Evolutionary conservation across 2,888 invertebrate genomes (phyloP), one percentile per base, ranked within the genome.

Genomic region (Disparrhopalites patrizii): DNA sequence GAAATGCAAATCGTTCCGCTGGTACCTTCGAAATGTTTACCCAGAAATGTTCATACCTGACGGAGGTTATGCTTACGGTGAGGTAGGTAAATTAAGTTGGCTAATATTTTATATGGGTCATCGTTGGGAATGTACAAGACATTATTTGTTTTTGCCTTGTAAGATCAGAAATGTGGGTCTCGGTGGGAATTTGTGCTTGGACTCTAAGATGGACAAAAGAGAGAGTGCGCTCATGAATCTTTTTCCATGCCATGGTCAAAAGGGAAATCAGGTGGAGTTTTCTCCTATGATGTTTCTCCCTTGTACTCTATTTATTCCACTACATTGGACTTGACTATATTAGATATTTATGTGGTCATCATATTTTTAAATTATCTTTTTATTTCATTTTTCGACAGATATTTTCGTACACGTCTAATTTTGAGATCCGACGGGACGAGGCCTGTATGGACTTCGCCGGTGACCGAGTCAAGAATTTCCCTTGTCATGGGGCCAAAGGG

Each of bases 11-110:
- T 88, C 88, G 65, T 99, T 99, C 83, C 91, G 93, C 80, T 99
- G 99, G 99, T 99, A 94, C 81, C 84, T 99, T 81, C 93, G 96
- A 80, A 96, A 90, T 79, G 87, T 99, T 76, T 99, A 96, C 81
- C 99, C 99, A 1, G 98, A 99, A 81, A 84, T 99, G 65, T 99
- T 99, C 80, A 93, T 99, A 77, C 99, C 99, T 30, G 96, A 96
- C 68, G 95, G 96, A 77, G 93, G 98, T 1, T 89, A 98, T 3
- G 97, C 96, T 62, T 91, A 90, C 75, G 99, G 99, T 81, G 98
- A 98, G 93, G 98, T 99, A 84, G 15, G 18, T 7, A 20, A 25
- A 18, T 55, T n/a, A n/a, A n/a, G n/a, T n/a, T n/a, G n/a, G n/a
- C n/a, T n/a, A n/a, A n/a, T n/a, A n/a, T n/a, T n/a, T n/a, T n/a